phyloP scores from a whole-genome alignment of 2,113 vertebrate species.

The Protobothrops mucrosquamatus region DNA sequence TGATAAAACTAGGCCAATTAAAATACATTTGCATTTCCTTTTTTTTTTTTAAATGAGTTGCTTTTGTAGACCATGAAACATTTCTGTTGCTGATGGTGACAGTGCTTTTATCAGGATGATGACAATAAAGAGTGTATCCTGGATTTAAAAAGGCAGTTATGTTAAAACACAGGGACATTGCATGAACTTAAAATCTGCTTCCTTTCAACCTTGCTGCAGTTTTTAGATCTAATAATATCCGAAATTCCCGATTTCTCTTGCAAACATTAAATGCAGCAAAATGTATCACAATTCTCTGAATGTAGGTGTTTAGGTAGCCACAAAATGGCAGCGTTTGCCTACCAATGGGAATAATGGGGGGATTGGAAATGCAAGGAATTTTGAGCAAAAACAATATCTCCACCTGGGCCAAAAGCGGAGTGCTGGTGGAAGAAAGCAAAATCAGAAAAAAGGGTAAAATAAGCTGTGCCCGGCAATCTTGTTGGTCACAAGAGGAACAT shows the following conservation, averaged over 20 bases:
- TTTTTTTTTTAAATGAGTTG: no score
- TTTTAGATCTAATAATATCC: neutral
- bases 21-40: neutral
- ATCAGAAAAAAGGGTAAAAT: neutral
- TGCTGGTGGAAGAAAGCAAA: neutral
- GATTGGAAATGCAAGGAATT: neutral
- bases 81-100: neutral
- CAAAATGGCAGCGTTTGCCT: neutral
- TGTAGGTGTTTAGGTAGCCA: neutral
- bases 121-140: neutral
- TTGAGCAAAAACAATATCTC: neutral
- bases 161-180: neutral
- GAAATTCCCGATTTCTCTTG: neutral
- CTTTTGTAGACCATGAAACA: neutral
- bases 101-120: neutral
- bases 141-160: neutral
- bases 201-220: neutral
- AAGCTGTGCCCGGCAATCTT: neutral
- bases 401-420: neutral
- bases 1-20: neutral
- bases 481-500: neutral
- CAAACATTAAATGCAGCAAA: neutral
- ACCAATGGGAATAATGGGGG: neutral
- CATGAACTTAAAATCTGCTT: neutral
- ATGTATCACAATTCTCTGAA: neutral